Evolutionary conservation across 35 echinoderm and acorn worm genomes (phyloP).

Genomic region (Strongylocentrotus purpuratus): DNA sequence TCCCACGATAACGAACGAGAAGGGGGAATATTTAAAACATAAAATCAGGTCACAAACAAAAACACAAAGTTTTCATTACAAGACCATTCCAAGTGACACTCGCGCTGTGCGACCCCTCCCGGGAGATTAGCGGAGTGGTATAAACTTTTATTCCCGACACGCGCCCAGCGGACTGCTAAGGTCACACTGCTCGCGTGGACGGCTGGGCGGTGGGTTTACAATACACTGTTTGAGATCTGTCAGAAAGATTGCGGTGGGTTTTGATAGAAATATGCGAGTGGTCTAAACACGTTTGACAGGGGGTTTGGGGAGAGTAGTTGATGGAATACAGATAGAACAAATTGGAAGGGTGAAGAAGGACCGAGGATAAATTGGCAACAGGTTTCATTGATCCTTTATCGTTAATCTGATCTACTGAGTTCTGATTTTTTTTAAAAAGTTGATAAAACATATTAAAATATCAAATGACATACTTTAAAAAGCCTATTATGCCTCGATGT

Average conservation of each 20-base stretch:
- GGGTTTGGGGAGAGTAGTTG: not conserved
- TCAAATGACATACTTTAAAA: too few relatives aligned
- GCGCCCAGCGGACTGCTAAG: not conserved
- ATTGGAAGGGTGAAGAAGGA: not conserved
- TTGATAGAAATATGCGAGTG: not conserved
- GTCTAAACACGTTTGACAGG: not conserved
- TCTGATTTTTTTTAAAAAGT: not conserved
- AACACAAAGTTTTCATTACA: not conserved
- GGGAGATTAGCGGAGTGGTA: conserved; percentile 11
- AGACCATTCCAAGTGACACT: not conserved
- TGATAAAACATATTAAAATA: too few relatives aligned
- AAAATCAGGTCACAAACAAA: not conserved
- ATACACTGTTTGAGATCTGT: not conserved
- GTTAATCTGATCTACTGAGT: not conserved
- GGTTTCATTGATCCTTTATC: not conserved
- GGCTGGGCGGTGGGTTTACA: not conserved
- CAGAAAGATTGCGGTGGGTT: not conserved
- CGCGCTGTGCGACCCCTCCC: not conserved
- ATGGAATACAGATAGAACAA: not conserved
- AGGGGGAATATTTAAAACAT: not conserved
- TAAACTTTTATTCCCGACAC: conserved; percentile 39
- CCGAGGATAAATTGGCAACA: not conserved
- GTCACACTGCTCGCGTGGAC: not conserved
- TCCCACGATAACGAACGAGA: not conserved
- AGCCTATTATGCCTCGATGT: too few relatives aligned